phyloP scores from a whole-genome alignment of 2,888 invertebrate species.

The Nebria brevicollis region DNA sequence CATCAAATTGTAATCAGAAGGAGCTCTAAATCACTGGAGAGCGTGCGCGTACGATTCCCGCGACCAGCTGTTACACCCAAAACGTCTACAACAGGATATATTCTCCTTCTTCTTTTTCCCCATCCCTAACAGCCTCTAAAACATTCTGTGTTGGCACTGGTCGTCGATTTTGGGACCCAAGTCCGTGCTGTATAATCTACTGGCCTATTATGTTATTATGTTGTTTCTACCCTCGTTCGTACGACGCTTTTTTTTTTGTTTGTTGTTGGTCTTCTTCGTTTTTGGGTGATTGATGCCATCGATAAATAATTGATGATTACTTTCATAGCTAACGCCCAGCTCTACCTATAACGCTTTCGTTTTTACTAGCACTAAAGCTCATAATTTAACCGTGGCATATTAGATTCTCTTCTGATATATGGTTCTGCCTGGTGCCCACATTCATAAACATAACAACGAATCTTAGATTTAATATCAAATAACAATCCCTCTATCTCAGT shows the following conservation, averaged over 20 bases:
- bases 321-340: background rate
- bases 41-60: constrained; percentile 50
- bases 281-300: constrained; percentile 38
- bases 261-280: constrained; percentile 15
- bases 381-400: too few relatives aligned
- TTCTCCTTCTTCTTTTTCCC: background rate
- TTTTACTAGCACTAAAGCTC: background rate
- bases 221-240: constrained; percentile 22
- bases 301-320: constrained; percentile 42
- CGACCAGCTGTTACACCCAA: constrained; percentile 58
- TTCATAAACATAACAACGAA: too few relatives aligned
- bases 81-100: constrained; percentile 46
- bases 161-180: constrained; percentile 18
- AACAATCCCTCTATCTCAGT: too few relatives aligned
- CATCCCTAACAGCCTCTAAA: constrained; percentile 4
- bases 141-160: background rate
- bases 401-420: too few relatives aligned
- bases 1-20: constrained; percentile 64
- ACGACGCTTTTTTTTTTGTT: constrained; percentile 19
- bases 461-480: too few relatives aligned
- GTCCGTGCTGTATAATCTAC: constrained; percentile 28
- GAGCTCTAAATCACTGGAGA: constrained; percentile 59
- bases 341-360: background rate
- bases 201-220: constrained; percentile 43
- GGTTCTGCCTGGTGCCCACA: too few relatives aligned